These are phyloP conservation scores for Crossocerus cetratus DNA, from an alignment of 2,888 invertebrate species.

Conservation along the genomic window DNA sequence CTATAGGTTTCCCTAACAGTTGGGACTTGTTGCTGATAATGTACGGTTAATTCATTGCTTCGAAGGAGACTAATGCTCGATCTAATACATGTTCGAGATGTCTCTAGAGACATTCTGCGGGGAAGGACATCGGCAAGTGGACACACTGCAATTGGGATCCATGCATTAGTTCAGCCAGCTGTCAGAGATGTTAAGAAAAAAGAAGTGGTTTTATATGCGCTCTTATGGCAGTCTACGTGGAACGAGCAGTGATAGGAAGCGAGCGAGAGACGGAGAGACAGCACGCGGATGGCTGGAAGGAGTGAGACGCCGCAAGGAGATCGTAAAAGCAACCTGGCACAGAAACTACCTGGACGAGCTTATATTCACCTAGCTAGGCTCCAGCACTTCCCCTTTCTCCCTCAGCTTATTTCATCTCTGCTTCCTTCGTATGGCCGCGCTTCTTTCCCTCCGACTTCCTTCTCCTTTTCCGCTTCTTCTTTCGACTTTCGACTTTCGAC, in stretches of 20 bases:
- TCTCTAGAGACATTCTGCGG: not conserved
- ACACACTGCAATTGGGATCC: not conserved
- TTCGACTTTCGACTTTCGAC: not conserved
- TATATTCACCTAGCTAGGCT: not conserved
- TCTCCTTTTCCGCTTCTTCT: slow-evolving; percentile 10
- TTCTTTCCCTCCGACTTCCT: slow-evolving; percentile 2
- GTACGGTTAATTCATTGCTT: too few species aligned
- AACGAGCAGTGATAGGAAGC: not conserved
- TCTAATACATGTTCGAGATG: too few species aligned
- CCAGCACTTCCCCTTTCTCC: not conserved
- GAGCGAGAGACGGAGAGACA: not conserved
- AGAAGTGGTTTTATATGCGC: not conserved
- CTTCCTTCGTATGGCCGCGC: not conserved
- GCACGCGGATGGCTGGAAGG: not conserved
- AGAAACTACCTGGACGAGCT: slow-evolving; percentile 28
- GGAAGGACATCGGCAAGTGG: not conserved
- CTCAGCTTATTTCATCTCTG: not conserved
- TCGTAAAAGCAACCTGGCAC: slow-evolving; percentile 14
- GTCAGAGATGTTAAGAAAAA: not conserved
- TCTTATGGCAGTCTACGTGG: not conserved
- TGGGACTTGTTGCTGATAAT: too few species aligned
- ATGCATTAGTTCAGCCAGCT: not conserved
- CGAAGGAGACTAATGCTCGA: too few species aligned
- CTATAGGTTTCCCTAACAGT: too few species aligned
- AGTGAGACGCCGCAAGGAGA: not conserved